phyloP scores from a whole-genome alignment of 2,113 vertebrate genomes.

The Etheostoma cragini region DNA sequence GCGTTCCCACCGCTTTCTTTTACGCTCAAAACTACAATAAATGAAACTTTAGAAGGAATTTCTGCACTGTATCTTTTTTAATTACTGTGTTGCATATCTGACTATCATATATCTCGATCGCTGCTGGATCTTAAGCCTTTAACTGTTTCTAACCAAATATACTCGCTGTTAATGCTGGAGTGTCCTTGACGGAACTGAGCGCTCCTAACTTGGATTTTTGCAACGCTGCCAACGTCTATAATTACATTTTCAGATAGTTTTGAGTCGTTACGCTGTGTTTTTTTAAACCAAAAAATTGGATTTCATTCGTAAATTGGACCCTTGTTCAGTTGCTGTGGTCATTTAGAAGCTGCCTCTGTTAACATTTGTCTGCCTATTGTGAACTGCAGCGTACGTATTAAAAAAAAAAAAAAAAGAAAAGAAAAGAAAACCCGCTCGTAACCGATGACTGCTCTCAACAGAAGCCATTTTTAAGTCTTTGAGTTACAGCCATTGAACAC shows the following conservation, averaged over 20 bases:
- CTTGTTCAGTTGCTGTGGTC: neutral
- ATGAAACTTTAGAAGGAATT: slow-evolving; percentile 17
- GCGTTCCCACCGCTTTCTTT: slow-evolving; percentile 16
- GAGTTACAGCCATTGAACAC: slow-evolving; percentile 45
- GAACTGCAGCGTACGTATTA: slow-evolving; percentile 21
- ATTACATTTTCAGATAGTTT: slow-evolving; percentile 48
- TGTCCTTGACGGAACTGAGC: slow-evolving; percentile 49
- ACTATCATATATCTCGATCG: neutral
- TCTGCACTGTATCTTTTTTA: neutral
- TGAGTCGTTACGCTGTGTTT: neutral
- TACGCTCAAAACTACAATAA: slow-evolving; percentile 22
- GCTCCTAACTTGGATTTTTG: slow-evolving; percentile 36
- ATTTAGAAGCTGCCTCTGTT: neutral
- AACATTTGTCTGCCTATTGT: neutral
- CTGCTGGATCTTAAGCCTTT: slow-evolving; percentile 48
- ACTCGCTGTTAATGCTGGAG: slow-evolving; percentile 57
- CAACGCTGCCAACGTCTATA: slow-evolving; percentile 70
- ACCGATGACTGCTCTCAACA: slow-evolving; percentile 38
- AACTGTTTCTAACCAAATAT: slow-evolving; percentile 73
- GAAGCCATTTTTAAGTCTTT: slow-evolving; percentile 77
- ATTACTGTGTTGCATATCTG: neutral
- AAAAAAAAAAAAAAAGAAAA: neutral
- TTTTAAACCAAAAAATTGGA: neutral
- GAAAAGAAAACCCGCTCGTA: neutral
- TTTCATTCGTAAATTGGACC: neutral